Conservation (phyloP, 2,113 vertebrate genomes). For the Podarcis muralis region DNA sequence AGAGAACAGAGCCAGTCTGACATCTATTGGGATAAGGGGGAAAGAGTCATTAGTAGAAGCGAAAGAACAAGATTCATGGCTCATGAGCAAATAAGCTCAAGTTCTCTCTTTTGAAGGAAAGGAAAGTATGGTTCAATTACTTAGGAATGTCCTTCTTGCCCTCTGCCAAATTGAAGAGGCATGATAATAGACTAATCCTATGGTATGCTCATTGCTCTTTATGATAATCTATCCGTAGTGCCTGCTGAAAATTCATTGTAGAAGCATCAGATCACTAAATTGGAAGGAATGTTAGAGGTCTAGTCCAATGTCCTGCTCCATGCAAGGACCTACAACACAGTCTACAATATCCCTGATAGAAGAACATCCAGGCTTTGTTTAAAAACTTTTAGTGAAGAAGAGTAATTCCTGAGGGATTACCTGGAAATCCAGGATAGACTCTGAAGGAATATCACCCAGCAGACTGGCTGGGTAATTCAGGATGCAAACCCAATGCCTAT, state of each 20-base stretch:
- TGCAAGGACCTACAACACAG: not conserved
- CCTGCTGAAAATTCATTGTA: constrained; percentile 6
- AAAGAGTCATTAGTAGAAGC: not conserved
- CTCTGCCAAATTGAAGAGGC: not conserved
- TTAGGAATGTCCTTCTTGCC: not conserved
- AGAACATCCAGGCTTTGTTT: not conserved
- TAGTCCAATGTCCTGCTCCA: not conserved
- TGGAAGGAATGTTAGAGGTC: not conserved
- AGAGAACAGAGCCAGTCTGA: not conserved
- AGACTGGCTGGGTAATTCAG: too few relatives aligned
- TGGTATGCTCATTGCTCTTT: not conserved
- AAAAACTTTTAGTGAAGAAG: not conserved
- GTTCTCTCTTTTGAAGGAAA: not conserved
- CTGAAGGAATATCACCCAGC: too few relatives aligned
- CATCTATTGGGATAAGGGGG: not conserved
- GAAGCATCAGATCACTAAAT: not conserved
- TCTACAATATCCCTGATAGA: not conserved
- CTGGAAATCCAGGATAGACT: too few relatives aligned
- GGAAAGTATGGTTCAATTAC: not conserved
- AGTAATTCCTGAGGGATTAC: not conserved
- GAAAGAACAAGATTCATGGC: not conserved
- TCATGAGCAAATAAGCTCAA: not conserved
- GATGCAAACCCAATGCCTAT: too few relatives aligned
- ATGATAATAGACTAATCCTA: not conserved
- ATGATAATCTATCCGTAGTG: not conserved